phyloP scores from a whole-genome alignment of 2,888 invertebrate species.

The Spisula solida region DNA sequence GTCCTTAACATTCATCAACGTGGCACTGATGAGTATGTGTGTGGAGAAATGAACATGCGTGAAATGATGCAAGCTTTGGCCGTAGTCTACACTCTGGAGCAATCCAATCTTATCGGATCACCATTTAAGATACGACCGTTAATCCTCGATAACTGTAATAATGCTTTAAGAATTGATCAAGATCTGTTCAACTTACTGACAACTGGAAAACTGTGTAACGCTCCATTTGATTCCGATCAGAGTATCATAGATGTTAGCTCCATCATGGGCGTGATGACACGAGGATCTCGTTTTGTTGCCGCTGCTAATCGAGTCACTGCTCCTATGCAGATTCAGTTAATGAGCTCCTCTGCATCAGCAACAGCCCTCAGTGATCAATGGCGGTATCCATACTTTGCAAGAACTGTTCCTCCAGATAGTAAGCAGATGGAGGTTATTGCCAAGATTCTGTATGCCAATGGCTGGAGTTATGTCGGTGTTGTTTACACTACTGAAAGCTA shows the following conservation, averaged over 20 bases:
- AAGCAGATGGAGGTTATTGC: conserved; percentile 81
- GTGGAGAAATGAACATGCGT: conserved; percentile 78
- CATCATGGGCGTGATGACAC: conserved; percentile 84
- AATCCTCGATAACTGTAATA: conserved; percentile 83
- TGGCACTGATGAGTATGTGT: conserved; percentile 76
- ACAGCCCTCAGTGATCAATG: conserved; percentile 72
- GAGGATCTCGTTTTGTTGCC: conserved; percentile 78
- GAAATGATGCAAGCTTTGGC: conserved; percentile 84
- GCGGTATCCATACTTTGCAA: conserved; percentile 79
- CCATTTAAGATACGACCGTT: conserved; percentile 74
- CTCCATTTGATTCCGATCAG: conserved; percentile 69
- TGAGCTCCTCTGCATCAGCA: conserved; percentile 80
- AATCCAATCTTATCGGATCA: conserved; percentile 45
- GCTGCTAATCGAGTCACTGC: conserved; percentile 88
- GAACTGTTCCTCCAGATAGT: conserved; percentile 81
- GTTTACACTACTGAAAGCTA: conserved; percentile 79
- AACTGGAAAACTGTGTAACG: conserved; percentile 83
- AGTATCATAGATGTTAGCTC: conserved; percentile 70
- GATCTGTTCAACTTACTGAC: conserved; percentile 85
- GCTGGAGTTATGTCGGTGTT: conserved; percentile 87
- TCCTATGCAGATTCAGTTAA: conserved; percentile 89
- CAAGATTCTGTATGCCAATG: conserved; percentile 83
- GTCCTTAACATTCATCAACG: conserved; percentile 80
- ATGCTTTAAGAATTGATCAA: conserved; percentile 79
- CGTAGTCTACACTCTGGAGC: conserved; percentile 84